A percentile compares a stretch with the other conserved stretches of the same genome.
Evolutionary conservation across 2,888 invertebrate species (phyloP).

Genomic region (Metallyticus violacea): DNA sequence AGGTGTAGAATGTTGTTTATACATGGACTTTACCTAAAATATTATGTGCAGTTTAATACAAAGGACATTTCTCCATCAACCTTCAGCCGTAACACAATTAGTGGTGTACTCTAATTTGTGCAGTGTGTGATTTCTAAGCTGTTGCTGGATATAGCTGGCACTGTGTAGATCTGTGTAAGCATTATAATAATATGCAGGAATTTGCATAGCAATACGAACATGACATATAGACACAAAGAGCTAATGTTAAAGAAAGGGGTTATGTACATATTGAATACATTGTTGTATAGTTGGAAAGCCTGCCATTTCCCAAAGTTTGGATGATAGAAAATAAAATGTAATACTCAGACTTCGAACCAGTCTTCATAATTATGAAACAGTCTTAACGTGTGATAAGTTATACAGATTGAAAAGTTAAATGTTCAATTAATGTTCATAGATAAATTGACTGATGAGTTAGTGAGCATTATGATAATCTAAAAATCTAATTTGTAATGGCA

Average conservation of each 20-base stretch:
- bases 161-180: neutral
- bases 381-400: neutral
- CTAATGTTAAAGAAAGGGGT: neutral
- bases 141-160: neutral
- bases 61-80: conserved; percentile 10
- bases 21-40: neutral
- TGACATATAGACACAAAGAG: neutral
- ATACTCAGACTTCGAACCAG: neutral
- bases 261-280: neutral
- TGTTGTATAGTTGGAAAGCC: neutral
- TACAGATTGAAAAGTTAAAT: neutral
- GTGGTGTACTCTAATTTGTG: neutral
- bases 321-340: neutral
- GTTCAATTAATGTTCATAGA: neutral
- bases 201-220: conserved; percentile 1
- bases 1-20: neutral
- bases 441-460: neutral
- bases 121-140: neutral
- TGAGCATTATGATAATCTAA: neutral
- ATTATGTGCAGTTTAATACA: neutral
- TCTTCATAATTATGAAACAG: neutral
- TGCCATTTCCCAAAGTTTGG: neutral
- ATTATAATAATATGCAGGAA: neutral
- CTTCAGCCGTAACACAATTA: neutral
- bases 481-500: neutral